Conservation (phyloP, 1,140 invertebrate genomes). For the Micrasema minimum region DNA sequence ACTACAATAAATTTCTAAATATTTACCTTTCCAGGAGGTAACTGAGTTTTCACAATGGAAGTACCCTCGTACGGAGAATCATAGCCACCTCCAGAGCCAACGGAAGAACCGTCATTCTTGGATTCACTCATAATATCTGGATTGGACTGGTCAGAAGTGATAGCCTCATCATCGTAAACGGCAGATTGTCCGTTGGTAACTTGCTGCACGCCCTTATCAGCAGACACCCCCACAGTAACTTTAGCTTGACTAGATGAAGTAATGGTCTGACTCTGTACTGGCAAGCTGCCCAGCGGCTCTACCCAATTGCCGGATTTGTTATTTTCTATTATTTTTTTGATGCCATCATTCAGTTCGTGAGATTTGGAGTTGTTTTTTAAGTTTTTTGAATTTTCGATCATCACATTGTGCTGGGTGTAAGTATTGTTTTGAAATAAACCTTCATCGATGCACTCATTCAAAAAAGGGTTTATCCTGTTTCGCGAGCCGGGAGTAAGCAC, state of each 20-base stretch:
- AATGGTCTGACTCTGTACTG: conserved; percentile 58
- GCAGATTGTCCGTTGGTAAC: conserved; percentile 45
- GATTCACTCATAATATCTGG: conserved; percentile 59
- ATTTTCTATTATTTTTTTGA: conserved; percentile 47
- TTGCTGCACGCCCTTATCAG: conserved; percentile 6
- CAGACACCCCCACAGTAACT: conserved; percentile 52
- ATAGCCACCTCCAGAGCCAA: conserved; percentile 60
- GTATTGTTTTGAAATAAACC: conserved; percentile 46
- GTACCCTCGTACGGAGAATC: conserved; percentile 65
- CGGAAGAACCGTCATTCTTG: conserved; percentile 62
- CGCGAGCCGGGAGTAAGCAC: conserved; percentile 62
- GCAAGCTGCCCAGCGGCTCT: conserved; percentile 62
- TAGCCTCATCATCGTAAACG: conserved; percentile 63
- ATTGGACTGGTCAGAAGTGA: conserved; percentile 68
- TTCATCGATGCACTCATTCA: conserved; percentile 62
- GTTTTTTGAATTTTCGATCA: conserved; percentile 31
- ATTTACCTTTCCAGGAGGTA: conserved; percentile 75
- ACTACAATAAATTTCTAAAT: conserved; percentile 2
- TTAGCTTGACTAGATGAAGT: conserved; percentile 57
- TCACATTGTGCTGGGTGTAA: conserved; percentile 28
- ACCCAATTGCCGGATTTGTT: conserved; percentile 54
- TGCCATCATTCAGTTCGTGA: not conserved
- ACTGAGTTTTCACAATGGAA: conserved; percentile 71
- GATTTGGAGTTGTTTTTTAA: conserved; percentile 23
- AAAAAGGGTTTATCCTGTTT: conserved; percentile 65